Conservation (phyloP, 2,797 vertebrate genomes). For the Mycteria americana region DNA sequence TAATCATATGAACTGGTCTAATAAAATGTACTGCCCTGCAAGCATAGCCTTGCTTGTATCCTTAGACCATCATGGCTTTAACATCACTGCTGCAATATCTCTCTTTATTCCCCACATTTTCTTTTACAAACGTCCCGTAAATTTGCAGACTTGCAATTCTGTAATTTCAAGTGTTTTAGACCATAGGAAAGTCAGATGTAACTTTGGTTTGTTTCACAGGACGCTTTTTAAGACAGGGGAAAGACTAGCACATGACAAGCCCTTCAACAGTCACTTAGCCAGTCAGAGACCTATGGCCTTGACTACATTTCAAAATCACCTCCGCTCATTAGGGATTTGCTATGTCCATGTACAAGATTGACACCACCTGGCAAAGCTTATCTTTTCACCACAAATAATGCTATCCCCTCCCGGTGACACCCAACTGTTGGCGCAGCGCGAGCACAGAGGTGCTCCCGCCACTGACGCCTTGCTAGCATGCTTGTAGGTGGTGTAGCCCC, state of each 20-base stretch:
- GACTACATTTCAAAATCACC: neutral
- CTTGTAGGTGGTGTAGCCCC: neutral
- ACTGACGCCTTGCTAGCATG: neutral
- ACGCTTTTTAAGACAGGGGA: neutral
- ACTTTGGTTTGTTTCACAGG: neutral
- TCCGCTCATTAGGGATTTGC: neutral
- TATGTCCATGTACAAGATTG: neutral
- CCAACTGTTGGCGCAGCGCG: neutral
- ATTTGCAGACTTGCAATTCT: neutral
- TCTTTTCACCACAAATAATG: neutral
- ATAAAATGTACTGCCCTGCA: neutral
- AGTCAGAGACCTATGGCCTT: neutral
- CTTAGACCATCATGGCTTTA: neutral
- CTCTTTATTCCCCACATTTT: neutral
- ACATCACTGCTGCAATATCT: neutral
- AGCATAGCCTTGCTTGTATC: neutral
- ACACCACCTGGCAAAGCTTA: neutral
- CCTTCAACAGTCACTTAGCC: neutral
- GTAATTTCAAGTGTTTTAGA: neutral
- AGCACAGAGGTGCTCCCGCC: neutral
- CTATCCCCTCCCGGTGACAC: accelerated
- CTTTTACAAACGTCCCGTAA: neutral
- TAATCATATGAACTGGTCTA: neutral
- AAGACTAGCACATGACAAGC: neutral
- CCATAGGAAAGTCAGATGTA: neutral